A percentile compares a stretch with the other conserved stretches of the same genome.
phyloP scores from a whole-genome alignment of 2,797 vertebrate species.

The Poecile montanus region DNA sequence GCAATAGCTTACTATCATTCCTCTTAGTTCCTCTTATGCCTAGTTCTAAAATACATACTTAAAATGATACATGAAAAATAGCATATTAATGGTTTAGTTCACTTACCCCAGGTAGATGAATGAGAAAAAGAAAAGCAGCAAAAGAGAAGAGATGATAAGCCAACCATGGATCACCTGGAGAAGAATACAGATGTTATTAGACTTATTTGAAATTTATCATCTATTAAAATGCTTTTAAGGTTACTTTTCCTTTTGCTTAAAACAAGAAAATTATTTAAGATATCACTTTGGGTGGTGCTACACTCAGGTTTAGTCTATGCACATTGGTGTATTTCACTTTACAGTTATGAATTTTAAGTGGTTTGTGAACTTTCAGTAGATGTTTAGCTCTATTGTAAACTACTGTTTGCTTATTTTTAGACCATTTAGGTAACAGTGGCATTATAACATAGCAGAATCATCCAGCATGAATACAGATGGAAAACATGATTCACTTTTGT shows the following conservation, averaged over 20 bases:
- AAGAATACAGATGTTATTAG: background rate
- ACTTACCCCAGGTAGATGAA: conserved; percentile 98
- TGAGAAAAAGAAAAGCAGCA: conserved; percentile 97
- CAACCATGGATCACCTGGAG: conserved; percentile 96
- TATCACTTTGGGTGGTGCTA: background rate
- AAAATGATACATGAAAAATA: background rate
- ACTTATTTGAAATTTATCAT: background rate
- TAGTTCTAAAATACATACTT: background rate
- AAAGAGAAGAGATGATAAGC: conserved; percentile 96
- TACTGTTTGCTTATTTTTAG: background rate
- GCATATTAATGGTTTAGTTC: background rate
- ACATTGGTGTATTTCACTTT: background rate
- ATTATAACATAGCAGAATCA: background rate
- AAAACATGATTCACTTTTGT: background rate
- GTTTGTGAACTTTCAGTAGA: background rate
- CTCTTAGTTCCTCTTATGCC: background rate
- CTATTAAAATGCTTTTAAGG: background rate
- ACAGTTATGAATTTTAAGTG: background rate
- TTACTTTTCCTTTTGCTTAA: background rate
- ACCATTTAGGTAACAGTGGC: background rate
- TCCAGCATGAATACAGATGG: background rate
- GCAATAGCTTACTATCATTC: background rate
- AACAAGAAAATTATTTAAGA: background rate
- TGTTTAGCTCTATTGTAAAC: background rate
- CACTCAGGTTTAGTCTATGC: background rate